Conservation (phyloP, 2,888 invertebrate genomes). For the Deladenus siricidicola region DNA sequence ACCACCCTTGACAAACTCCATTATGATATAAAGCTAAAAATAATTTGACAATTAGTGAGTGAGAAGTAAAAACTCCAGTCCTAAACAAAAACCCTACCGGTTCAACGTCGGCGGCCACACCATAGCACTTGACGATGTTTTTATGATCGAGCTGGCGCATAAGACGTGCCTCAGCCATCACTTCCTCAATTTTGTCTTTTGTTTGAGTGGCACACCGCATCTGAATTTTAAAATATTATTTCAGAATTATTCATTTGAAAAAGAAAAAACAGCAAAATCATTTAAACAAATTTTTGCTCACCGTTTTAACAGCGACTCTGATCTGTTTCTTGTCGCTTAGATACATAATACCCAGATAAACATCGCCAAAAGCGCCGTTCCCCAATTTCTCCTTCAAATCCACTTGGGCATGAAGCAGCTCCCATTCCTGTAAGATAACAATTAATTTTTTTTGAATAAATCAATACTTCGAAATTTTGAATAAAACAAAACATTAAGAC, state of each 20-base stretch:
- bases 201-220: slow-evolving; percentile 13
- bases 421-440: too few relatives aligned
- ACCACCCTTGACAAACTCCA: slow-evolving; percentile 71
- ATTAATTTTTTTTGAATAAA: too few relatives aligned
- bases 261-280: neutral
- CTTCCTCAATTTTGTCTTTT: slow-evolving; percentile 22
- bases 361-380: slow-evolving; percentile 14
- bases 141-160: slow-evolving; percentile 92
- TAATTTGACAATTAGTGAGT: too few relatives aligned
- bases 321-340: neutral
- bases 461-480: too few relatives aligned
- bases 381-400: slow-evolving; percentile 3
- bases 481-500: too few relatives aligned
- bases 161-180: slow-evolving; percentile 72
- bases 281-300: too few relatives aligned
- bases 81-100: slow-evolving; percentile 57
- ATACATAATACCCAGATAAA: slow-evolving; percentile 6
- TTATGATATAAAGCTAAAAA: slow-evolving; percentile 93
- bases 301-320: slow-evolving; percentile 10
- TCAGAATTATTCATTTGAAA: neutral
- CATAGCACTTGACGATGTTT: slow-evolving; percentile 87
- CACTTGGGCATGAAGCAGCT: slow-evolving; percentile 12
- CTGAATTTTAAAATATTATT: slow-evolving; percentile 5
- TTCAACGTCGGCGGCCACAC: slow-evolving; percentile 91
- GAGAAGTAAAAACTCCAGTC: neutral